Evolutionary conservation across 2,888 invertebrate genomes (phyloP), one percentile per base, ranked within the genome.

Genomic region (Acleris laterana): DNA sequence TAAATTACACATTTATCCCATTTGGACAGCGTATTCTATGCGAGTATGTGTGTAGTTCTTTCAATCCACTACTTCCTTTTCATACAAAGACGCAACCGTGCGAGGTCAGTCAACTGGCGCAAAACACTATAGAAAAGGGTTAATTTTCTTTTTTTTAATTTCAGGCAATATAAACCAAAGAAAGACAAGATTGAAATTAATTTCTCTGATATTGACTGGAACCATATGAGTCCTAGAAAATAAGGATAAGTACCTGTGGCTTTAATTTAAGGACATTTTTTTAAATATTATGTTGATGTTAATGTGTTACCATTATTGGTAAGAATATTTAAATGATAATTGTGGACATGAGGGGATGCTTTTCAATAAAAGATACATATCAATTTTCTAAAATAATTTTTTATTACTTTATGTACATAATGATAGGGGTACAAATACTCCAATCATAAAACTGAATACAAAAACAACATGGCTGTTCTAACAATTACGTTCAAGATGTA

Each of bases 101-200:
- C 9, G 9, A 32, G 9, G 32, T 32, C 32, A 32, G 3, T 32
- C 32, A 9, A 32, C 32, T 7, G 9, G 32, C 32, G 9, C 9
- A 9, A 32, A 32, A 9, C 6, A 28, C 7, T 0, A 32, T 32
- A 32, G 32, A 9, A 32, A 32, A 32, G 9, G 32, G 9, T 9
- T 32, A 32, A 32, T 1, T 32, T 2, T 9, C 0, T 46, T 53
- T n/a, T 13, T 55, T 22, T 19, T 38, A 5, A 13, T 91, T 90
- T 38, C 88, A 96, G 95, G 78, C 94, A 95, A 84, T 96, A 94
- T 77, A 84, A 83, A 78, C 96, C 97, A 63, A 93, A 89, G 62
- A 87, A 91, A 62, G 87, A 90, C 13, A 90, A 93, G 83, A 94
- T 97, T 74, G 92, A 94, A 22, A 96, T 97, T 56, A 94, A 96